Conservation (phyloP, 2,888 invertebrate genomes). For the Fragum whitleyi region DNA sequence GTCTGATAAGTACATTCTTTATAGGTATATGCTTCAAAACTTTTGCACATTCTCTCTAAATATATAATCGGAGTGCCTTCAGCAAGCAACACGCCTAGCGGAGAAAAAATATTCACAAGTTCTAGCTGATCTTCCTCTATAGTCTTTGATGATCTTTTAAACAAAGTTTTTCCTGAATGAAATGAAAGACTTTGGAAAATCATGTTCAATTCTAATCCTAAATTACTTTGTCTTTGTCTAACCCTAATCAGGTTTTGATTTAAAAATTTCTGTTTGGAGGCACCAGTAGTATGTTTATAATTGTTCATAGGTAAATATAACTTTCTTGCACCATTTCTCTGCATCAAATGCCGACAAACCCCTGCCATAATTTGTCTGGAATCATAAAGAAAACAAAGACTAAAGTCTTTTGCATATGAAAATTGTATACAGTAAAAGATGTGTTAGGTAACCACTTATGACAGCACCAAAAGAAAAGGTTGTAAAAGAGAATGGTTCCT, state of each 20-base stretch:
- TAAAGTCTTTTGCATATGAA: no score
- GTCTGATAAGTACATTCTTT: neutral
- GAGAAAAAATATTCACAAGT: constrained; percentile 23
- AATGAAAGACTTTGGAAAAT: neutral
- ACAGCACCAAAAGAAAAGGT: no score
- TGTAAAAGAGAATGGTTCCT: no score
- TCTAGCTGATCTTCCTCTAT: neutral
- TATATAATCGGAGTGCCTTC: constrained; percentile 8
- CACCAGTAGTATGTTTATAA: neutral
- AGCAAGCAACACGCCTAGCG: neutral
- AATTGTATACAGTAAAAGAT: no score
- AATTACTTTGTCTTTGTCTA: neutral
- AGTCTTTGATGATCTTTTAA: neutral
- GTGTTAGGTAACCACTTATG: no score
- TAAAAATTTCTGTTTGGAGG: neutral
- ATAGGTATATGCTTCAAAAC: neutral
- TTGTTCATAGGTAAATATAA: neutral
- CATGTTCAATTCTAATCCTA: neutral
- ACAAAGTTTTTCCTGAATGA: neutral
- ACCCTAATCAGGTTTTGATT: neutral
- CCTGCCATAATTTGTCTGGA: neutral
- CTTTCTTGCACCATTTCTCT: neutral
- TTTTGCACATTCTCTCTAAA: neutral
- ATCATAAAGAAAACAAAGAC: no score
- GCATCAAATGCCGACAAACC: neutral